These are phyloP conservation scores for Arctopsyche grandis DNA, from an alignment of 1,140 invertebrate genomes.

Conservation along the genomic window DNA sequence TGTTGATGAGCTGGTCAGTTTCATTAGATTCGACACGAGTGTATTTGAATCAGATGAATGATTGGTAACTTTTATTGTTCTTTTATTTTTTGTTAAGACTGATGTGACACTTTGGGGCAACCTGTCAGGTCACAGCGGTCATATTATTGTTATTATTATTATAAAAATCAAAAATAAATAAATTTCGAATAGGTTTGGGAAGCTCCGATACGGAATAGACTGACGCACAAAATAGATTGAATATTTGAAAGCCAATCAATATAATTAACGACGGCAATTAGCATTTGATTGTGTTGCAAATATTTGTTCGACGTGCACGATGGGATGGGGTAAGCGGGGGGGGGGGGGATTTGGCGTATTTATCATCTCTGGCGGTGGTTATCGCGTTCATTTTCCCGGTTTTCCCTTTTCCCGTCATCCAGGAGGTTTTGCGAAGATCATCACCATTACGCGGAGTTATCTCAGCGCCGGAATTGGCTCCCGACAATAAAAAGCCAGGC, in stretches of 20 bases:
- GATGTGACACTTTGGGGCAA: too few relatives aligned
- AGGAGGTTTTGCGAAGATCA: conserved; percentile 10
- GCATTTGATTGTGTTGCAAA: background rate
- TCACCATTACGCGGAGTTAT: conserved; percentile 31
- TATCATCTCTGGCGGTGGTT: background rate
- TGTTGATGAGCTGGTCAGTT: too few relatives aligned
- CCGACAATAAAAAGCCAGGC: conserved; percentile 30
- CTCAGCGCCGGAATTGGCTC: conserved; percentile 23
- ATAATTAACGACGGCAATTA: background rate
- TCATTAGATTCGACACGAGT: too few relatives aligned
- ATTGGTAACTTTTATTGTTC: too few relatives aligned
- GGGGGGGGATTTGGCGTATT: too few relatives aligned
- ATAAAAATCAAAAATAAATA: too few relatives aligned
- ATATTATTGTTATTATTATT: too few relatives aligned
- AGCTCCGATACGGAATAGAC: background rate
- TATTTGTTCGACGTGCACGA: background rate
- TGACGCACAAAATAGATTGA: background rate
- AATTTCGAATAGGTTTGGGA: too few relatives aligned
- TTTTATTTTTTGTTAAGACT: too few relatives aligned
- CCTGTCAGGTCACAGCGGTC: too few relatives aligned
- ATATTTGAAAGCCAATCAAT: background rate
- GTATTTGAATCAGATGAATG: too few relatives aligned
- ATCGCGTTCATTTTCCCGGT: background rate
- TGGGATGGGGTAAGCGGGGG: too few relatives aligned
- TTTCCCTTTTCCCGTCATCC: background rate